A percentile compares a stretch with the other conserved stretches of the same genome.
Evolutionary conservation across 2,888 invertebrate genomes (phyloP).

Genomic region (Parnassius mnemosyne): DNA sequence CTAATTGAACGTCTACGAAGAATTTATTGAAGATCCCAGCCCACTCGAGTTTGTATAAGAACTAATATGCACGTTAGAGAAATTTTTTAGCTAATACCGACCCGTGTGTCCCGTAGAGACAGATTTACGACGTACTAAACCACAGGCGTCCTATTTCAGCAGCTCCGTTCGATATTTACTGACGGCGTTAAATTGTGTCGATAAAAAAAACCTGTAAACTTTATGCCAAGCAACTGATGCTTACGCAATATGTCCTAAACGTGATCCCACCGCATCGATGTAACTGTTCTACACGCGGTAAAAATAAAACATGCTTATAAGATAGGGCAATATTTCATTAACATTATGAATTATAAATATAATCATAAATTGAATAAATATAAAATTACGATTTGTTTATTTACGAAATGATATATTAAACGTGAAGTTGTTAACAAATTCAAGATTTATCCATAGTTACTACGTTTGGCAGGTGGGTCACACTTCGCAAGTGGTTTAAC

Average conservation of each 20-base stretch:
- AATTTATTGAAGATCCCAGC: too few relatives aligned
- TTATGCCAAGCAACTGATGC: conserved; percentile 21
- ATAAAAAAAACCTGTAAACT: conserved; percentile 26
- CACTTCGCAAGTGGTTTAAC: too few relatives aligned
- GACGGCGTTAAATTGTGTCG: conserved; percentile 26
- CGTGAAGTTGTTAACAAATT: too few relatives aligned
- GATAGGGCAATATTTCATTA: too few relatives aligned
- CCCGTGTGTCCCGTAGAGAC: conserved; percentile 36
- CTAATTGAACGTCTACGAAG: too few relatives aligned
- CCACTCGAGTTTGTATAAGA: conserved; percentile 4
- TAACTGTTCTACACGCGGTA: conserved; percentile 18
- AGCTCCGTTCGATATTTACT: conserved; percentile 33
- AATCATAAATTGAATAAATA: too few relatives aligned
- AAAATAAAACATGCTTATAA: conserved; percentile 4
- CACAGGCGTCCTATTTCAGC: conserved; percentile 49
- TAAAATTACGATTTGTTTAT: too few relatives aligned
- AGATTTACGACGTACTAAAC: conserved; percentile 64
- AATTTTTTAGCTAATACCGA: conserved; percentile 32
- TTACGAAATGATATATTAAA: too few relatives aligned
- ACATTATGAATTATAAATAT: too few relatives aligned
- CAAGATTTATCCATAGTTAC: too few relatives aligned
- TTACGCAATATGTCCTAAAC: conserved; percentile 24
- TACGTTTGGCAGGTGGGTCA: too few relatives aligned
- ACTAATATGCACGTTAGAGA: conserved; percentile 28
- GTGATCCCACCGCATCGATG: conserved; percentile 23